A percentile compares a stretch with the other conserved stretches of the same genome.
Conservation (phyloP, 2,888 invertebrate species). For the Heterodera filipjevi region DNA sequence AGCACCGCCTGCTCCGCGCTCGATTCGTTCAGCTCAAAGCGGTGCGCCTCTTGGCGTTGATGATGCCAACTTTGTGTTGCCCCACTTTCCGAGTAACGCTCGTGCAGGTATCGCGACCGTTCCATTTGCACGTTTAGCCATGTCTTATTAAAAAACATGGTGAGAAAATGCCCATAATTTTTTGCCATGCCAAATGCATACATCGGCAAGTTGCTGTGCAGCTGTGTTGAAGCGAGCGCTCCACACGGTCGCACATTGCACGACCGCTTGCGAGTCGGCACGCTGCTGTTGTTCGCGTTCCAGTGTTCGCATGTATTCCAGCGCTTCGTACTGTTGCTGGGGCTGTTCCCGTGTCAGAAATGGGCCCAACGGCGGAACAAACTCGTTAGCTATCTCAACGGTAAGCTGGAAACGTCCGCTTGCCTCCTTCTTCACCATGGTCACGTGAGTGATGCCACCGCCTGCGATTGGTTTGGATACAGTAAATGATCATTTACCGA, state of each 20-base stretch:
- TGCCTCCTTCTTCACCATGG: conserved; percentile 58
- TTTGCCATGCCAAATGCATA: not conserved
- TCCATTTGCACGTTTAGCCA: conserved; percentile 4
- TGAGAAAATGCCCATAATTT: not conserved
- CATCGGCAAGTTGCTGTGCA: conserved; percentile 28
- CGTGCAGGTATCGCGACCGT: not conserved
- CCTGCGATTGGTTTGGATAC: conserved; percentile 20
- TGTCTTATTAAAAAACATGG: not conserved
- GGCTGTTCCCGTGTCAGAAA: conserved; percentile 34
- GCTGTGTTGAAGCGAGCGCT: conserved; percentile 27
- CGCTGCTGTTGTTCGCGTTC: conserved; percentile 31
- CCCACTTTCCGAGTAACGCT: conserved; percentile 1
- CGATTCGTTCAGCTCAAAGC: conserved; percentile 37
- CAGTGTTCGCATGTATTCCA: conserved; percentile 44
- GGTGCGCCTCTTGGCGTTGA: conserved; percentile 20
- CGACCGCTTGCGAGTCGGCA: conserved; percentile 1
- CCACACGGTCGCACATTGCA: conserved; percentile 26
- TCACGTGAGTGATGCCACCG: conserved; percentile 48
- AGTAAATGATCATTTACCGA: too few species aligned
- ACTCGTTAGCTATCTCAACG: conserved; percentile 52
- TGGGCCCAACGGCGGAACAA: not conserved
- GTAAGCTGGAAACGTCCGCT: conserved; percentile 57
- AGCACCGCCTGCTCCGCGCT: conserved; percentile 46
- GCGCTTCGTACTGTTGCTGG: conserved; percentile 40
- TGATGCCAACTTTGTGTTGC: not conserved